Percentiles rank a stretch among this genome's conserved stretches.
Conservation (phyloP, 2,113 vertebrate genomes). For the Oreochromis spilurus region DNA sequence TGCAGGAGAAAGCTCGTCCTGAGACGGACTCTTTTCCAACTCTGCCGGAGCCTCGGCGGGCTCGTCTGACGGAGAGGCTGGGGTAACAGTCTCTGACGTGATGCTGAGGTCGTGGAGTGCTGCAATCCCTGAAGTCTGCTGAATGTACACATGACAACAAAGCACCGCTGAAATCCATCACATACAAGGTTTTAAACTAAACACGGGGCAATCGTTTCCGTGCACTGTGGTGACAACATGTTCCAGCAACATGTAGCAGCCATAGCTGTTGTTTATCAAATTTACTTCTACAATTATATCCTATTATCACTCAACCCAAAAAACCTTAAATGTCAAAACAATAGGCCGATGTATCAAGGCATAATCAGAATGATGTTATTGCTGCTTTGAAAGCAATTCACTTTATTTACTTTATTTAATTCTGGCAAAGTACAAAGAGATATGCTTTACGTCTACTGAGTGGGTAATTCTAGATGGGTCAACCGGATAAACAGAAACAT, state of each 20-base stretch:
- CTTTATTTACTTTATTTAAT: neutral
- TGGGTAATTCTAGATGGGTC: neutral
- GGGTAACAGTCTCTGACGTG: slow-evolving; percentile 7
- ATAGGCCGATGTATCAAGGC: neutral
- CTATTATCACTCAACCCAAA: neutral
- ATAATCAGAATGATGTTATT: neutral
- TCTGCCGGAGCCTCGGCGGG: neutral
- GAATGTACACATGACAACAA: neutral
- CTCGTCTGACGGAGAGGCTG: slow-evolving; percentile 5
- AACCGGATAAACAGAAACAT: neutral
- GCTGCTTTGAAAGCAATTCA: neutral
- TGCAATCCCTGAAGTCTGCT: slow-evolving; percentile 10
- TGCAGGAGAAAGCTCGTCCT: neutral
- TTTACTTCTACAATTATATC: neutral
- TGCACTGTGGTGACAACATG: neutral
- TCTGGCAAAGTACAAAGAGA: neutral
- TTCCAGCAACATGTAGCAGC: neutral
- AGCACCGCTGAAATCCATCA: neutral
- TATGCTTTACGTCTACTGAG: neutral
- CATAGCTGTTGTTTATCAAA: neutral
- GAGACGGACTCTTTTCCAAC: slow-evolving; percentile 12
- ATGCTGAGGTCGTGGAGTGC: slow-evolving; percentile 4
- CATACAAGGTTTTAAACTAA: neutral
- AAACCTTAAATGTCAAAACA: neutral
- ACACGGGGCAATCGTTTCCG: neutral